These are phyloP conservation scores for Clanis bilineata DNA, from an alignment of 2,888 invertebrate genomes.

Conservation along the genomic window DNA sequence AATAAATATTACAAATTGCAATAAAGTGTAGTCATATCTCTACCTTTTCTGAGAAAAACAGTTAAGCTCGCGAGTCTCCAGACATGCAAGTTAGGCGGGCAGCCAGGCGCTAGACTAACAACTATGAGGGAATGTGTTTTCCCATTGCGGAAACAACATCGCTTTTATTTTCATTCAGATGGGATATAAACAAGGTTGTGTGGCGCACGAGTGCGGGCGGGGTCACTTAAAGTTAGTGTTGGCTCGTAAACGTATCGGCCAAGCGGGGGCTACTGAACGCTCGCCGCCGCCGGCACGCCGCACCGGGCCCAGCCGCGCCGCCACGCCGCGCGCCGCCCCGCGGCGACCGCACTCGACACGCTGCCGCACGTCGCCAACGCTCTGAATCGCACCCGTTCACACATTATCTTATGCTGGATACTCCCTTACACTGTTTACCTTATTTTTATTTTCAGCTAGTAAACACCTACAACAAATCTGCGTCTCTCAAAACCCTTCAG, in stretches of 20 bases:
- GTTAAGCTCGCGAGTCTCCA: not conserved
- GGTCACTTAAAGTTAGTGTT: conserved; percentile 78
- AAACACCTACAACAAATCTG: not conserved
- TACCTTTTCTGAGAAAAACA: not conserved
- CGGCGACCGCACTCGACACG: conserved; percentile 81
- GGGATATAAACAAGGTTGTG: conserved; percentile 71
- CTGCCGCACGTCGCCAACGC: conserved; percentile 77
- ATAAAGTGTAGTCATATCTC: not conserved
- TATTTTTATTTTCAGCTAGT: conserved; percentile 12
- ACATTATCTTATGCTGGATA: conserved; percentile 54
- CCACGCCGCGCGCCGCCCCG: conserved; percentile 57
- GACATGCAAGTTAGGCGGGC: not conserved
- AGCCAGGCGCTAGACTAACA: not conserved
- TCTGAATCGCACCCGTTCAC: conserved; percentile 79
- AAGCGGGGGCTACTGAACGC: conserved; percentile 58
- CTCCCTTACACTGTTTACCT: conserved; percentile 27
- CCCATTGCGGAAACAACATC: conserved; percentile 44
- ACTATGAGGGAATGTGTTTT: conserved; percentile 34
- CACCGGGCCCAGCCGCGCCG: too few species aligned
- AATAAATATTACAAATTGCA: not conserved
- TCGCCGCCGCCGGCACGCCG: conserved; percentile 36
- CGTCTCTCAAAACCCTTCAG: not conserved
- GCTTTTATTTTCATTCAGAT: conserved; percentile 71
- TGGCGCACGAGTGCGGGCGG: conserved; percentile 67
- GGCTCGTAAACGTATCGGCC: conserved; percentile 79